Percentiles rank a stretch among this genome's conserved stretches.
phyloP scores from a whole-genome alignment of 2,797 vertebrate genomes.

The Scomberomorus guttatus region DNA sequence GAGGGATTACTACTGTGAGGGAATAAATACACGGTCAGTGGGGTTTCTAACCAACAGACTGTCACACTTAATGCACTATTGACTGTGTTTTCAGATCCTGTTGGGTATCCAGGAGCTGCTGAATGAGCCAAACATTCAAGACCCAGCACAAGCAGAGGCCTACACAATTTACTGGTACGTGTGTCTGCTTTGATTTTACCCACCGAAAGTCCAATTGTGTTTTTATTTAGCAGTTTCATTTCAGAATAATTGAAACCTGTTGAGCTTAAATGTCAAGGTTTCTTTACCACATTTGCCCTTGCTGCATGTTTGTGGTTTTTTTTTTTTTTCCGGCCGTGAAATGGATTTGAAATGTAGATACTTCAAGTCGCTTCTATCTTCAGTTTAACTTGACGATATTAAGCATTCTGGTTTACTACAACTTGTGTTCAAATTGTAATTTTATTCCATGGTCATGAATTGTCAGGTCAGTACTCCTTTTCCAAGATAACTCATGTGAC shows the following conservation, averaged over 20 bases:
- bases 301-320: neutral
- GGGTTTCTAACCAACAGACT: neutral
- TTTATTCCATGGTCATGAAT: neutral
- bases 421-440: neutral
- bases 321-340: neutral
- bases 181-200: neutral
- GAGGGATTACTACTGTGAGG: neutral
- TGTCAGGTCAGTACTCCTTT: neutral
- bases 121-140: constrained; percentile 89
- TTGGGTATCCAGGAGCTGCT: constrained; percentile 88
- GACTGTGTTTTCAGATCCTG: constrained; percentile 78
- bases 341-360: neutral
- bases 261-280: neutral
- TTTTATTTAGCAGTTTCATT: neutral
- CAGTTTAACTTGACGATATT: neutral
- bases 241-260: too few relatives aligned
- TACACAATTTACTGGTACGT: constrained; percentile 89
- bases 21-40: neutral
- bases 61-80: neutral
- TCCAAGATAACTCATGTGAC: neutral
- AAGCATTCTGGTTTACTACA: neutral
- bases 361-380: neutral
- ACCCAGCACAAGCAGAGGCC: constrained; percentile 88
- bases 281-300: neutral
- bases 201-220: neutral